Evolutionary conservation across 2,888 invertebrate species (phyloP).

Genomic region (Boloria euphrosyne): DNA sequence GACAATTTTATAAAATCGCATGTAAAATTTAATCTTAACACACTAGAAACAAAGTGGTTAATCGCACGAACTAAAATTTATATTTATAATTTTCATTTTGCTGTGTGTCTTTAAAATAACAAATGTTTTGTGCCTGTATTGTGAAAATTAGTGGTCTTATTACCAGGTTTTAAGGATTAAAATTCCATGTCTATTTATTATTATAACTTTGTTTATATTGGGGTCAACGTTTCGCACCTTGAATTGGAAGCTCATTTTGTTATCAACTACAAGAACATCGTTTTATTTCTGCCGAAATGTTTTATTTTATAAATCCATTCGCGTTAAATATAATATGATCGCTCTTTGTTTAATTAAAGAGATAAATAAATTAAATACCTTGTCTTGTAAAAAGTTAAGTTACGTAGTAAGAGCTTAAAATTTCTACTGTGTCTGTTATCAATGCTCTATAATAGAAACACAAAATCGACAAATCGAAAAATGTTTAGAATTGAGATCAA

Average conservation of each 20-base stretch:
- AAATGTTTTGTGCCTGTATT: neutral
- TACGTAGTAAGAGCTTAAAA: too few relatives aligned
- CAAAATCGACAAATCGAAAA: too few relatives aligned
- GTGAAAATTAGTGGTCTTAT: constrained; percentile 36
- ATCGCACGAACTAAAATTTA: neutral
- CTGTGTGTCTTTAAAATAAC: neutral
- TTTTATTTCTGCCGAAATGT: constrained; percentile 1
- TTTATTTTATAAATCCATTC: neutral
- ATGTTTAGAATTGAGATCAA: too few relatives aligned
- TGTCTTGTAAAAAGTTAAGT: too few relatives aligned
- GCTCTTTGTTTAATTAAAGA: too few relatives aligned
- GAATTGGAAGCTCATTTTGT: constrained; percentile 60
- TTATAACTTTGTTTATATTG: constrained; percentile 49
- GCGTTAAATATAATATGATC: too few relatives aligned
- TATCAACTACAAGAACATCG: constrained; percentile 65
- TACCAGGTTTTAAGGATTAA: constrained; percentile 31
- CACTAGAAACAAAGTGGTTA: neutral
- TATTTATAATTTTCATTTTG: neutral
- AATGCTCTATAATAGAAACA: too few relatives aligned
- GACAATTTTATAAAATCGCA: neutral
- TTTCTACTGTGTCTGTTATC: too few relatives aligned
- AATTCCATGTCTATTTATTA: neutral
- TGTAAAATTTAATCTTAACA: constrained; percentile 19
- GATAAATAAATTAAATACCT: too few relatives aligned
- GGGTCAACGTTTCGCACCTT: constrained; percentile 77